Evolutionary conservation across 1,140 invertebrate species (phyloP).

Genomic region (Drusus annulatus): DNA sequence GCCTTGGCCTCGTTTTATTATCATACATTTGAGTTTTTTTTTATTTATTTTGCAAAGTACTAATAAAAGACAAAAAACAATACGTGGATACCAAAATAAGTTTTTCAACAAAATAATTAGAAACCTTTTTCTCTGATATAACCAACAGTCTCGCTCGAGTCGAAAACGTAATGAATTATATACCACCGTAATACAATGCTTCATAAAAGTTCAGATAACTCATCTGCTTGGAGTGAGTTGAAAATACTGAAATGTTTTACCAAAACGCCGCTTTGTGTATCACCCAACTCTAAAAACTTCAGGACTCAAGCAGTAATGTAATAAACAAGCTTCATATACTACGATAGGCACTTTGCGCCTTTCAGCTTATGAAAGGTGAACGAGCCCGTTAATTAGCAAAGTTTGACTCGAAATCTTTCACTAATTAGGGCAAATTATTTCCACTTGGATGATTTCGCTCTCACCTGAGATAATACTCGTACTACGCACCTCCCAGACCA

Average conservation of each 20-base stretch:
- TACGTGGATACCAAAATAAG: too few relatives aligned
- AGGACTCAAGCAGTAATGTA: slow-evolving; percentile 53
- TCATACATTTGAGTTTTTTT: too few relatives aligned
- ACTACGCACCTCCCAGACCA: slow-evolving; percentile 34
- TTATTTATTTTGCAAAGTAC: too few relatives aligned
- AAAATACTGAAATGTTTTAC: slow-evolving; percentile 11
- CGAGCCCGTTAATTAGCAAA: slow-evolving; percentile 70
- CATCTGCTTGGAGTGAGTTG: slow-evolving; percentile 16
- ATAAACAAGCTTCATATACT: slow-evolving; percentile 55
- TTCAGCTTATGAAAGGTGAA: slow-evolving; percentile 61
- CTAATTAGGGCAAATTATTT: slow-evolving; percentile 69
- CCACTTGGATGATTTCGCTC: slow-evolving; percentile 61
- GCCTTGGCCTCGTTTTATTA: too few relatives aligned
- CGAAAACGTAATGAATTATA: slow-evolving; percentile 7
- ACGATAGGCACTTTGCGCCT: slow-evolving; percentile 57
- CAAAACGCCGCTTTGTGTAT: slow-evolving; percentile 33
- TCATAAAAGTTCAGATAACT: slow-evolving; percentile 39
- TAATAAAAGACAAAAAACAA: too few relatives aligned
- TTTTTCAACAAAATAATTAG: too few relatives aligned
- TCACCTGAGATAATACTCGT: slow-evolving; percentile 53
- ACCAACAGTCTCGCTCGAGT: not conserved
- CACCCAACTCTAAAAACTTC: slow-evolving; percentile 44
- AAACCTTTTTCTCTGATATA: too few relatives aligned
- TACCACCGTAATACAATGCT: slow-evolving; percentile 9
- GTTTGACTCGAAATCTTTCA: slow-evolving; percentile 67